Evolutionary conservation across 2,888 invertebrate genomes (phyloP).

Genomic region (Diarsia mendica): DNA sequence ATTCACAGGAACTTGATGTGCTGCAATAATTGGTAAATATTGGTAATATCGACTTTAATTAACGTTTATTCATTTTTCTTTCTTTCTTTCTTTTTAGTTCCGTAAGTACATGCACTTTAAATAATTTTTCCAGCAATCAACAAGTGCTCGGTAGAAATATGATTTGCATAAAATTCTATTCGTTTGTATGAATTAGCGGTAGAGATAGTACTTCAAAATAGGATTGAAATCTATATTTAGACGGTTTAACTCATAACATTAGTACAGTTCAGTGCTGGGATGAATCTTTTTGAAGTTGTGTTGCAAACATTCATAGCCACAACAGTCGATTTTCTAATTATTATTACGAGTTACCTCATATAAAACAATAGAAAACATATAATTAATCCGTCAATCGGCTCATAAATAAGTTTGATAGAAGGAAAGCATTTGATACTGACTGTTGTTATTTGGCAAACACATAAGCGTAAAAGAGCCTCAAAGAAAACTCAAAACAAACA

Average conservation of each 20-base stretch:
- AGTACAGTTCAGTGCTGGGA: not conserved
- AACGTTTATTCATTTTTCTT: too few relatives aligned
- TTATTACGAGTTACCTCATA: not conserved
- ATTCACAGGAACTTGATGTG: not conserved
- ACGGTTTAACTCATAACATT: not conserved
- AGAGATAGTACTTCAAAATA: not conserved
- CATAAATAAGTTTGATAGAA: not conserved
- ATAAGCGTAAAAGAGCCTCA: constrained; percentile 20
- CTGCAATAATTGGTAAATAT: not conserved
- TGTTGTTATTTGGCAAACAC: constrained; percentile 14
- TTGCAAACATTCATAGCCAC: not conserved
- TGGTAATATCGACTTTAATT: not conserved
- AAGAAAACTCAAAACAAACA: constrained; percentile 47
- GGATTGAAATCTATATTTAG: not conserved
- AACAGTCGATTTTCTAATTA: not conserved
- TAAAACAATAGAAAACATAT: not conserved
- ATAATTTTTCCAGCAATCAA: not conserved
- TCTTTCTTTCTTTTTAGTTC: too few relatives aligned
- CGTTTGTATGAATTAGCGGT: not conserved
- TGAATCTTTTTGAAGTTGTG: not conserved
- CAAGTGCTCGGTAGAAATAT: not conserved
- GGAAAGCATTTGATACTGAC: not conserved
- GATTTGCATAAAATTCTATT: not conserved
- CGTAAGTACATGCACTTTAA: not conserved
- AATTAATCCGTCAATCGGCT: not conserved